Evolutionary conservation across 2,797 vertebrate genomes (phyloP).

Genomic region (Coluber constrictor): DNA sequence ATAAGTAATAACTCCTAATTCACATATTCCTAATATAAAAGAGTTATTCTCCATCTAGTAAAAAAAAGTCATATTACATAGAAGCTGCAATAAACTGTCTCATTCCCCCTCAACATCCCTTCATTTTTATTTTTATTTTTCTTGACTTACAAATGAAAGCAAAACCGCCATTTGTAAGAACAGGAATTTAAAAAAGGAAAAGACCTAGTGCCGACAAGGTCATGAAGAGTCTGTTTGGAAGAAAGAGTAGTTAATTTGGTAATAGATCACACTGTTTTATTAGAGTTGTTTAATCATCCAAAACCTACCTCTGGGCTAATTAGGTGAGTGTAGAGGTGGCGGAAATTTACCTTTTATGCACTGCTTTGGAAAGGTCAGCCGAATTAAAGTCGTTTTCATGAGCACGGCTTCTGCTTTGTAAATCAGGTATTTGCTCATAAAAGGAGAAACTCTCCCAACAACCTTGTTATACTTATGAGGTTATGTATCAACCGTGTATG

Average conservation of each 20-base stretch:
- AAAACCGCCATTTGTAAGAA: conserved; percentile 10
- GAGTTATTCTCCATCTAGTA: not conserved
- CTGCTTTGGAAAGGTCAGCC: conserved; percentile 21
- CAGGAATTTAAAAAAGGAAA: conserved; percentile 13
- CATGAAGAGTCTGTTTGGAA: conserved; percentile 20
- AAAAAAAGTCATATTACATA: not conserved
- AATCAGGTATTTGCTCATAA: conserved; percentile 4
- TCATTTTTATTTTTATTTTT: not conserved
- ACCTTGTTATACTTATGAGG: conserved; percentile 17
- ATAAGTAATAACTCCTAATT: not conserved
- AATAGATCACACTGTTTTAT: conserved; percentile 26
- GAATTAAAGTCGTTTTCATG: conserved; percentile 21
- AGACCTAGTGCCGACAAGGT: conserved; percentile 22
- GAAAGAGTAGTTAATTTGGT: conserved; percentile 19
- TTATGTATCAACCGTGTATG: not conserved
- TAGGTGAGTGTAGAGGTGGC: conserved; percentile 12
- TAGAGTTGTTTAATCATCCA: conserved; percentile 32
- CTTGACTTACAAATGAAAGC: not conserved
- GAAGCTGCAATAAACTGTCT: conserved; percentile 16
- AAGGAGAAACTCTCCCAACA: not conserved
- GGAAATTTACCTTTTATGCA: conserved; percentile 25
- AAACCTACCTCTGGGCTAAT: conserved; percentile 29
- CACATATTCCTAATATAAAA: not conserved
- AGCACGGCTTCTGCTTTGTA: conserved; percentile 3
- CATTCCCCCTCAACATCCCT: not conserved